A percentile compares a stretch with the other conserved stretches of the same genome.
Evolutionary conservation across 2,888 invertebrate genomes (phyloP).

Genomic region (Sylvicola fuscatus): DNA sequence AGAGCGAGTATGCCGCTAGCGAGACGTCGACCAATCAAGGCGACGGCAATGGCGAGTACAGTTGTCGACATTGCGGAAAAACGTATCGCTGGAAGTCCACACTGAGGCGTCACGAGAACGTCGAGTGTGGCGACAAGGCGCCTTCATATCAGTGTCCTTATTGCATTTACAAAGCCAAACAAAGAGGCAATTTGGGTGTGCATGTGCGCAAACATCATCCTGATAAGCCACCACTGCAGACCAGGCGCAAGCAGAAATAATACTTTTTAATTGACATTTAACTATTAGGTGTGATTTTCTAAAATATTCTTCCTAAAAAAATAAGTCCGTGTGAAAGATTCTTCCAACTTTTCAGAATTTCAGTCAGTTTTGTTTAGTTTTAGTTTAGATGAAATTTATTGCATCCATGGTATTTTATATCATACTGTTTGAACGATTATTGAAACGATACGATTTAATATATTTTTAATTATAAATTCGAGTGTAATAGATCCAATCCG

Average conservation of each 20-base stretch:
- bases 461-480: no score
- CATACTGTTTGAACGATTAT: no score
- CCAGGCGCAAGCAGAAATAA: constrained; percentile 18
- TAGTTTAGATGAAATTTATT: no score
- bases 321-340: no score
- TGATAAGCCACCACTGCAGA: constrained; percentile 24
- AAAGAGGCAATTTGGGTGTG: constrained; percentile 61
- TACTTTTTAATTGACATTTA: no score
- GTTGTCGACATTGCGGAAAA: constrained; percentile 68
- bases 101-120: constrained; percentile 59
- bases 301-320: no score
- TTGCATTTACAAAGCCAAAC: constrained; percentile 59
- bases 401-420: no score
- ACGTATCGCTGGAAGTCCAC: constrained; percentile 74
- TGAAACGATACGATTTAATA: no score
- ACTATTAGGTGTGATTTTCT: no score
- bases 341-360: no score
- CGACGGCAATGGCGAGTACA: constrained; percentile 36
- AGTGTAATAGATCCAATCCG: no score
- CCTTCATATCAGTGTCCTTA: constrained; percentile 63
- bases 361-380: no score
- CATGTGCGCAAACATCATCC: constrained; percentile 61
- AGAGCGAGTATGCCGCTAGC: constrained; percentile 10
- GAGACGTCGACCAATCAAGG: constrained; percentile 21
- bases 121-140: constrained; percentile 67